Conservation (phyloP, 2,797 vertebrate genomes). For the Onychomys arenicola region DNA sequence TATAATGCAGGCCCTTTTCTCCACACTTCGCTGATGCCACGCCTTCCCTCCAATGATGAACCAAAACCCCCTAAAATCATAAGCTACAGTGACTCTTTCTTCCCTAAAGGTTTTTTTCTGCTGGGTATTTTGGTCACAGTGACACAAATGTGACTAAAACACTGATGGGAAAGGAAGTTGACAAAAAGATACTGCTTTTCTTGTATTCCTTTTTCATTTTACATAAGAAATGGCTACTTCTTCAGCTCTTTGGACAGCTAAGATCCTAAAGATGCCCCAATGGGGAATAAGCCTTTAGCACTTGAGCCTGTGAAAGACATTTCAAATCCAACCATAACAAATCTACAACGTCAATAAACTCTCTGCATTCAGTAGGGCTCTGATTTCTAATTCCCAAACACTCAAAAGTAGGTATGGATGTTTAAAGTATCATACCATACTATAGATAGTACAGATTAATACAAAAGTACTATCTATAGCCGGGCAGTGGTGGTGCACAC, state of each 20-base stretch:
- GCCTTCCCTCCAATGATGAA: background rate
- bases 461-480: background rate
- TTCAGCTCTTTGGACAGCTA: background rate
- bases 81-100: background rate
- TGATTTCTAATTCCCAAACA: slow-evolving; percentile 22
- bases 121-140: background rate
- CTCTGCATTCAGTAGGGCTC: background rate
- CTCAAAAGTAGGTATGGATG: background rate
- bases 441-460: background rate
- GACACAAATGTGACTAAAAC: background rate
- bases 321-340: background rate
- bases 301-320: background rate
- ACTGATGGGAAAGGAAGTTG: background rate
- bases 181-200: background rate
- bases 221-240: background rate
- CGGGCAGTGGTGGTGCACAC: accelerated
- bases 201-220: background rate
- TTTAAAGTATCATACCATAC: slow-evolving; percentile 35
- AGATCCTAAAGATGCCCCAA: background rate
- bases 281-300: background rate
- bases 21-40: no score
- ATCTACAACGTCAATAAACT: slow-evolving; percentile 8
- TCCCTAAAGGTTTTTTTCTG: background rate
- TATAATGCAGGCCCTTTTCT: no score
- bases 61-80: background rate